Evolutionary conservation across 2,113 vertebrate genomes (phyloP), one percentile per base, ranked within the genome.

Genomic region (Nibea coibor): DNA sequence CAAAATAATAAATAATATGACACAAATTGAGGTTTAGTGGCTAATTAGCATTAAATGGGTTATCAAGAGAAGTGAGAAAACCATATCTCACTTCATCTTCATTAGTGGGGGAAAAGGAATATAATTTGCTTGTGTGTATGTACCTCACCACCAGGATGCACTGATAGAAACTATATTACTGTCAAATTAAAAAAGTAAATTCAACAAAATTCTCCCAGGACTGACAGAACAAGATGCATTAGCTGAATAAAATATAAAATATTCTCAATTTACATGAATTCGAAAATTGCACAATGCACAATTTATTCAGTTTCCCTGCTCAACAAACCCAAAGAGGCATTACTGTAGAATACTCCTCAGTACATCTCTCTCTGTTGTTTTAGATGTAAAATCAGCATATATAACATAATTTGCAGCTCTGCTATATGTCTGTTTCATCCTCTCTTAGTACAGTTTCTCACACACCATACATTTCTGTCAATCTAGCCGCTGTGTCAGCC

Each of bases 81-180:
- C 91, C 88, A 91, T 90, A 93, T 93, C 90, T 93, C 93, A 94
- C 92, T 94, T 94, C 88, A 92, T 94, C 94, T 94, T 94, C 93
- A 95, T 94, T 95, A 94, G 83, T 28, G 81, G 56, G 71, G 84
- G 90, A 85, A 82, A 75, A 80, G 86, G 83, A 78, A 78, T 93
- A 83, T 90, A 83, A 89, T 92, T 91, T 89, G 85, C 87, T 88
- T 57, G 54, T 65, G 43, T 56, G 62, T 65, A 59, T 51, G 19
- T 57, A 31, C 24, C 42, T 65, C 14, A 73, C 54, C 75, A 51
- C 19, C 43, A 82, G 50, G 19, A 61, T 15, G 58, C 58, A 69
- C 20, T 81, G 59, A 69, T 75, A 50, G 61, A 48, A 80, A 84
- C 31, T 14, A 7, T 59, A 63, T 59, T 28, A 71, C 11, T n/a